Conservation (phyloP, 1,140 invertebrate genomes). For the Lineus longissimus region DNA sequence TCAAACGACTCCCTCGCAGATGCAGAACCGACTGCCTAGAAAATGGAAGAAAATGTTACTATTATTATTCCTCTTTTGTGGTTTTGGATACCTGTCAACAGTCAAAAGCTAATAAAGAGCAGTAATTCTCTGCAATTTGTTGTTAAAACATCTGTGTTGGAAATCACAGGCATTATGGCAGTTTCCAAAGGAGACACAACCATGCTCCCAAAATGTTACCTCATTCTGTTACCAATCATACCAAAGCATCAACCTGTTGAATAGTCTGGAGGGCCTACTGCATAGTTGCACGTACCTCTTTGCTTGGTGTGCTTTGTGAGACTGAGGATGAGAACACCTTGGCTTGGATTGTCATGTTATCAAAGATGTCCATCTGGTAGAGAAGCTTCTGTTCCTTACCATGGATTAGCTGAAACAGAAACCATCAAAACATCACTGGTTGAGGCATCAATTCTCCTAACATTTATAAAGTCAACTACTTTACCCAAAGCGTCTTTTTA, state of each 20-base stretch:
- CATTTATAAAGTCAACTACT: too few species aligned
- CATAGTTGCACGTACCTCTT: conserved; percentile 26
- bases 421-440: background rate
- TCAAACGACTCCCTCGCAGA: conserved; percentile 5
- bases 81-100: background rate
- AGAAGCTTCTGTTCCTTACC: conserved; percentile 53
- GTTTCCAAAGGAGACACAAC: too few species aligned
- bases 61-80: background rate
- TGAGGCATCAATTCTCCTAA: too few species aligned
- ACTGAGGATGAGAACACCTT: conserved; percentile 30
- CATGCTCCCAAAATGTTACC: too few species aligned
- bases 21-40: background rate
- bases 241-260: too few species aligned
- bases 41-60: background rate
- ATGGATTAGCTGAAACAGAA: conserved; percentile 33
- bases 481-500: too few species aligned
- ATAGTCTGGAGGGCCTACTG: too few species aligned
- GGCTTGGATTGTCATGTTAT: conserved; percentile 48
- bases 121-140: background rate
- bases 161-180: too few species aligned
- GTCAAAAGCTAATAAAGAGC: background rate
- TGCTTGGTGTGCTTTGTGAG: conserved; percentile 18
- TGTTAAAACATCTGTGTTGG: too few species aligned
- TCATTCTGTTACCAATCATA: too few species aligned
- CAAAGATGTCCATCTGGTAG: conserved; percentile 50